These are phyloP conservation scores for Oostethus manadensis DNA, from an alignment of 2,113 vertebrate species.

Conservation along the genomic window DNA sequence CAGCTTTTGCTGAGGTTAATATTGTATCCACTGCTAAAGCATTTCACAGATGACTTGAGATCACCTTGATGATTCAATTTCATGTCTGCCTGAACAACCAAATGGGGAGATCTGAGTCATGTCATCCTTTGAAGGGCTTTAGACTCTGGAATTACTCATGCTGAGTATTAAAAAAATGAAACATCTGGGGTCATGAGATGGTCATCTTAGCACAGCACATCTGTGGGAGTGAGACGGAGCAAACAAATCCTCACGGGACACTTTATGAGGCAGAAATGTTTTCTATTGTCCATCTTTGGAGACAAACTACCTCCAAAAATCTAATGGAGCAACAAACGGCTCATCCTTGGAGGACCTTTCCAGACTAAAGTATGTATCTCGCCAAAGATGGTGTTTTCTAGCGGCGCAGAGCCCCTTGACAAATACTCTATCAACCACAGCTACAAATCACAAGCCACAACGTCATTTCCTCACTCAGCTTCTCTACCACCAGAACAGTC, in stretches of 20 bases:
- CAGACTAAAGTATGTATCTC: constrained; percentile 9
- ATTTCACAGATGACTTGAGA: constrained; percentile 26
- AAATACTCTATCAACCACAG: not conserved
- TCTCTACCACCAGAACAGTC: too few relatives aligned
- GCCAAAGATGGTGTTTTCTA: constrained; percentile 27
- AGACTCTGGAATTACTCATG: constrained; percentile 32
- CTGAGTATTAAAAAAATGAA: constrained; percentile 13
- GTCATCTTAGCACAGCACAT: constrained; percentile 18
- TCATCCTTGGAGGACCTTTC: not conserved
- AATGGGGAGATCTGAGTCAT: constrained; percentile 7
- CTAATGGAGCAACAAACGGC: not conserved
- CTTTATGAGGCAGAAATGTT: not conserved
- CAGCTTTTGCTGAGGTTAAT: not conserved
- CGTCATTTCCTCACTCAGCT: too few relatives aligned
- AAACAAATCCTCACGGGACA: constrained; percentile 17
- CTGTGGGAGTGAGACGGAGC: constrained; percentile 8
- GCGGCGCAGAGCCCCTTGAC: not conserved
- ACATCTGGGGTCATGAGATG: constrained; percentile 49
- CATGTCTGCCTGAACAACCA: constrained; percentile 17
- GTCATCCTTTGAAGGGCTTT: constrained; percentile 18
- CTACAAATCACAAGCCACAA: too few relatives aligned
- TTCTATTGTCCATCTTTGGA: not conserved
- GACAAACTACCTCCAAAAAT: not conserved
- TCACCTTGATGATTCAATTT: constrained; percentile 15
- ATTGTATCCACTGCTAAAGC: not conserved